A percentile compares a stretch with the other conserved stretches of the same genome.
Conservation (phyloP, 2,113 vertebrate species). For the Paralichthys olivaceus region DNA sequence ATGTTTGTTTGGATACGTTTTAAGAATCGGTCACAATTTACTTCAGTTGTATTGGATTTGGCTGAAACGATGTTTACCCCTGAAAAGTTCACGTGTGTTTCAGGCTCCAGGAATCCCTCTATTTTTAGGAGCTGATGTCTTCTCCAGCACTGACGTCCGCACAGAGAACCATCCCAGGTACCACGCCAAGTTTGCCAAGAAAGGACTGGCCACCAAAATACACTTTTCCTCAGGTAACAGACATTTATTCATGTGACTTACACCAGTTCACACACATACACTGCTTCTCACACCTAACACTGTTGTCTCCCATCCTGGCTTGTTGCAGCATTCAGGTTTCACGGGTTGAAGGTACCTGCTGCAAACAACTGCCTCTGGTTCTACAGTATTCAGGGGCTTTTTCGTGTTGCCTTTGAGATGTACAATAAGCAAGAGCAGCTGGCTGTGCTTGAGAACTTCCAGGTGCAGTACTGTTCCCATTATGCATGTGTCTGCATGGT, state of each 20-base stretch:
- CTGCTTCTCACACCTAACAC: not conserved
- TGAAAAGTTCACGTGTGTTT: conserved; percentile 31
- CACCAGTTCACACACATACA: not conserved
- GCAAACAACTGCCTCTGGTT: conserved; percentile 85
- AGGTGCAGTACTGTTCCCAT: conserved; percentile 73
- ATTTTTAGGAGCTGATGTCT: conserved; percentile 85
- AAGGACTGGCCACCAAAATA: conserved; percentile 84
- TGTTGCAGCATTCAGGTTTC: conserved; percentile 80
- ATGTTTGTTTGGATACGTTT: too few species aligned
- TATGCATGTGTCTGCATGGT: not conserved
- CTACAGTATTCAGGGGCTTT: conserved; percentile 86
- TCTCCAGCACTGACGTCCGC: conserved; percentile 82
- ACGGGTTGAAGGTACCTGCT: conserved; percentile 79
- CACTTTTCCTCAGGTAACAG: conserved; percentile 81
- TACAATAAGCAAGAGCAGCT: conserved; percentile 84
- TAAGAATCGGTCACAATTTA: too few species aligned
- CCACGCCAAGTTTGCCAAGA: conserved; percentile 86
- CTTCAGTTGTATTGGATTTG: too few species aligned
- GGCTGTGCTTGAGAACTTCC: conserved; percentile 81
- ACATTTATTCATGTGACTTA: not conserved
- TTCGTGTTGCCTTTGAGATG: conserved; percentile 86
- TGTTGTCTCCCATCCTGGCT: not conserved
- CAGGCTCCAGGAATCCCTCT: conserved; percentile 80
- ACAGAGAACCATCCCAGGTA: conserved; percentile 85
- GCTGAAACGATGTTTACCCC: too few species aligned